Evolutionary conservation across 1,140 invertebrate genomes (phyloP).

Genomic region (Papilio xuthus): DNA sequence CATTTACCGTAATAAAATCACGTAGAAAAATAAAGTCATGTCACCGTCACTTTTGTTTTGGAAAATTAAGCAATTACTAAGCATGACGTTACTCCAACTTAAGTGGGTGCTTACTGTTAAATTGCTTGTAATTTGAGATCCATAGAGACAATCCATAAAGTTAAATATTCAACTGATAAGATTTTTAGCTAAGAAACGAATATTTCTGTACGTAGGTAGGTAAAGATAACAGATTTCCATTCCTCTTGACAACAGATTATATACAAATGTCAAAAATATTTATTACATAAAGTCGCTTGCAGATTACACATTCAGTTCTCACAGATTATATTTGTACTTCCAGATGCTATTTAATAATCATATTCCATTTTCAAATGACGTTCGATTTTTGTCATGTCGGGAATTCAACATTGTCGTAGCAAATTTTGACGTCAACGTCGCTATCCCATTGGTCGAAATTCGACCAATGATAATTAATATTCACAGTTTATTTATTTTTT

Average conservation of each 20-base stretch:
- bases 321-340: too few species aligned
- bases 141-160: constrained; percentile 9
- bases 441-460: too few species aligned
- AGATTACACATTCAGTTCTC: too few species aligned
- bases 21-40: neutral
- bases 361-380: too few species aligned
- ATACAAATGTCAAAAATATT: too few species aligned
- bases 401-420: too few species aligned
- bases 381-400: too few species aligned
- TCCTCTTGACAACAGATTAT: neutral
- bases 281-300: too few species aligned
- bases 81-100: neutral
- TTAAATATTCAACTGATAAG: constrained; percentile 8
- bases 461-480: too few species aligned
- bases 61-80: constrained; percentile 22
- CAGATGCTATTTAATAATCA: too few species aligned
- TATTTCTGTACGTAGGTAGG: neutral
- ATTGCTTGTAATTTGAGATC: constrained; percentile 15
- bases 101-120: constrained; percentile 23
- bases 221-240: neutral
- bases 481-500: too few species aligned
- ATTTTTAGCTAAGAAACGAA: neutral
- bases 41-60: constrained; percentile 2
- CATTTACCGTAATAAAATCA: constrained; percentile 8
- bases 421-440: too few species aligned